Evolutionary conservation across 1,140 invertebrate genomes (phyloP).

Genomic region (Drosophila littoralis): DNA sequence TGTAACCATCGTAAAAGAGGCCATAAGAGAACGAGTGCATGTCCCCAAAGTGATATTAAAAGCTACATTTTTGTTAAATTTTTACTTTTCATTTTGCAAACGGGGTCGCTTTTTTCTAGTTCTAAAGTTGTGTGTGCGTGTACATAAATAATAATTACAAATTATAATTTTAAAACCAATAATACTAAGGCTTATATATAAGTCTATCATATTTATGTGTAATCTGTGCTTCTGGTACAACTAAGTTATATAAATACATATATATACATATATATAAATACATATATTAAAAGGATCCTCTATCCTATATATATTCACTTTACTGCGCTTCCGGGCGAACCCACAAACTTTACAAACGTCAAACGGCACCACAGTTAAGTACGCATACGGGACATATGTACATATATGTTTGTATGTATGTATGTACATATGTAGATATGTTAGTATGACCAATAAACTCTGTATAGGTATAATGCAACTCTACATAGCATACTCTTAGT

Average conservation of each 20-base stretch:
- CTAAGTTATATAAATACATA: constrained; percentile 40
- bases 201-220: constrained; percentile 54
- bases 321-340: constrained; percentile 73
- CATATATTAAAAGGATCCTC: not conserved
- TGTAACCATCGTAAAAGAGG: constrained; percentile 50
- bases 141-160: constrained; percentile 33
- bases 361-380: constrained; percentile 39
- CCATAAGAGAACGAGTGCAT: constrained; percentile 50
- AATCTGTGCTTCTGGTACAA: constrained; percentile 59
- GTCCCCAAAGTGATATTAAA: constrained; percentile 61
- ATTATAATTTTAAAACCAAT: constrained; percentile 13
- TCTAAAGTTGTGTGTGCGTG: constrained; percentile 32
- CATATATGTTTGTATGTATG: constrained; percentile 20
- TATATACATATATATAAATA: not conserved
- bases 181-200: constrained; percentile 41
- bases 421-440: constrained; percentile 16
- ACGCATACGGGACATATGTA: not conserved
- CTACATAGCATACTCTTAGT: constrained; percentile 44
- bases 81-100: constrained; percentile 49
- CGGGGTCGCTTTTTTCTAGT: constrained; percentile 48
- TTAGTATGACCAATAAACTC: constrained; percentile 12
- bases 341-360: constrained; percentile 73
- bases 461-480: constrained; percentile 12
- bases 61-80: constrained; percentile 43
- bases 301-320: constrained; percentile 26